phyloP scores from a whole-genome alignment of 2,888 invertebrate species.

The Criorhina ranunculi region DNA sequence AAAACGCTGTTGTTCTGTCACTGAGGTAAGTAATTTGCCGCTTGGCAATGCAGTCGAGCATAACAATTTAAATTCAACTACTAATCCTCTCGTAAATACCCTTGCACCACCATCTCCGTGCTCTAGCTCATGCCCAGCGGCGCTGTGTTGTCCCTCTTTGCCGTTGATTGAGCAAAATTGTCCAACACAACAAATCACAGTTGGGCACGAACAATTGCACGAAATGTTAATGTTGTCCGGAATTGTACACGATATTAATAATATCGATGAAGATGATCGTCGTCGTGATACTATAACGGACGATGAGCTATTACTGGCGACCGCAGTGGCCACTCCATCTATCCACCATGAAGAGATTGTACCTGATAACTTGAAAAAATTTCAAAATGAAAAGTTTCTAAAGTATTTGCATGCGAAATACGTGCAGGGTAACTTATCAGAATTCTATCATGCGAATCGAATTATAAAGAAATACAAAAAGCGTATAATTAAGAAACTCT shows the following conservation, averaged over 20 bases:
- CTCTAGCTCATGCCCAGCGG: slow-evolving; percentile 62
- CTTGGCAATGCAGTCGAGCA: slow-evolving; percentile 73
- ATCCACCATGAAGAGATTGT: slow-evolving; percentile 84
- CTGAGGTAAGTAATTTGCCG: slow-evolving; percentile 76
- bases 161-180: slow-evolving; percentile 72
- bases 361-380: slow-evolving; percentile 81
- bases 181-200: slow-evolving; percentile 62
- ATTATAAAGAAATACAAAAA: slow-evolving; percentile 82
- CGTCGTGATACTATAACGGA: neutral
- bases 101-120: slow-evolving; percentile 26
- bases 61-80: slow-evolving; percentile 66
- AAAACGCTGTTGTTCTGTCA: slow-evolving; percentile 68
- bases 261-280: slow-evolving; percentile 20
- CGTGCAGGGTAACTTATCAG: slow-evolving; percentile 81
- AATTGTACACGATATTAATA: slow-evolving; percentile 37
- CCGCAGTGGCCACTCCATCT: slow-evolving; percentile 74
- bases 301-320: slow-evolving; percentile 44
- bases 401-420: slow-evolving; percentile 83
- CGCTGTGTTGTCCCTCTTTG: slow-evolving; percentile 44
- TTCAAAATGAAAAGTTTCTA: slow-evolving; percentile 81
- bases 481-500: slow-evolving; percentile 77
- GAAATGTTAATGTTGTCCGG: slow-evolving; percentile 68
- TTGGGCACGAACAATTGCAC: slow-evolving; percentile 66
- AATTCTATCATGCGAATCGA: slow-evolving; percentile 82
- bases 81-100: slow-evolving; percentile 36